Evolutionary conservation across 2,797 vertebrate species (phyloP).

Genomic region (Sebastes itinus): DNA sequence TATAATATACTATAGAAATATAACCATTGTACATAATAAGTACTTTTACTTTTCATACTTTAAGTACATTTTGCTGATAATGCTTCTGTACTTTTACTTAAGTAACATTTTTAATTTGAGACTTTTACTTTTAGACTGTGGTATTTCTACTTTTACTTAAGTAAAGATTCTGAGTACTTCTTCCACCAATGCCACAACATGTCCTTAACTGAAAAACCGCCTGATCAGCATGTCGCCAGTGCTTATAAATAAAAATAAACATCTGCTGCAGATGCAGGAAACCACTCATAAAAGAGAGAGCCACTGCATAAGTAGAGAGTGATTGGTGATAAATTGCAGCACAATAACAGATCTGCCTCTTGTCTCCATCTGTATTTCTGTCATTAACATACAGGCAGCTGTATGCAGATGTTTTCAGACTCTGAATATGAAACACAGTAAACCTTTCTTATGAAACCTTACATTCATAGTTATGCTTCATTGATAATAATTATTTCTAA

Average conservation of each 20-base stretch:
- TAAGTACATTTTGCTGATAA: neutral
- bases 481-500: slow-evolving; percentile 17
- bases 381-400: neutral
- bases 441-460: neutral
- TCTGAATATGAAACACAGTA: slow-evolving; percentile 8
- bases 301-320: slow-evolving; percentile 35
- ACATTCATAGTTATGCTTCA: neutral
- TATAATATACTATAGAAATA: too few species aligned
- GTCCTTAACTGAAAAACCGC: slow-evolving; percentile 36
- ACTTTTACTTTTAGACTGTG: neutral
- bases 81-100: neutral
- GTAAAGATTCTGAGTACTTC: neutral
- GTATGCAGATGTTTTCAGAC: slow-evolving; percentile 22
- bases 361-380: neutral
- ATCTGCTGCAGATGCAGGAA: slow-evolving; percentile 53
- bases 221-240: slow-evolving; percentile 37
- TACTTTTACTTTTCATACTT: neutral
- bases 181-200: slow-evolving; percentile 1
- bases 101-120: fast-evolving
- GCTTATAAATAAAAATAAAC: slow-evolving; percentile 47
- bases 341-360: slow-evolving; percentile 24
- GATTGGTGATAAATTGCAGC: slow-evolving; percentile 34
- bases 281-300: slow-evolving; percentile 50
- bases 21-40: neutral
- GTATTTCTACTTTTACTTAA: neutral